phyloP scores from a whole-genome alignment of 1,140 invertebrate genomes.

The Anastrepha ludens region DNA sequence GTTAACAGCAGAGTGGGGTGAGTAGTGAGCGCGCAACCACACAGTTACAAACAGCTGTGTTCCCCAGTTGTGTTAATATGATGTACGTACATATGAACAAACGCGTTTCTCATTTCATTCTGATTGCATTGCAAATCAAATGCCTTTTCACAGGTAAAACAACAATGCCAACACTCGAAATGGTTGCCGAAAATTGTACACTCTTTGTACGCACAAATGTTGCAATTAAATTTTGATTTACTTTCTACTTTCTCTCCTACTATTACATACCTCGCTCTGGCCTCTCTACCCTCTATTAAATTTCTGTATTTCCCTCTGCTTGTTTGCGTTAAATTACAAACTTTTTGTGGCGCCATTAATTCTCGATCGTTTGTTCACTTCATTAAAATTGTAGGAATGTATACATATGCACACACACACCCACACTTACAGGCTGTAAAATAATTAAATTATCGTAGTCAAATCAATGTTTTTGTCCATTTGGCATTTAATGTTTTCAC shows the following conservation, averaged over 20 bases:
- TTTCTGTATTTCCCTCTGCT: not conserved
- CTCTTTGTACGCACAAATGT: not conserved
- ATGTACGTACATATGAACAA: not conserved
- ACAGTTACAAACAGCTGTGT: not conserved
- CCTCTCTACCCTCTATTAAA: not conserved
- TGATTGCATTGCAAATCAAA: not conserved
- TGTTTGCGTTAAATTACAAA: not conserved
- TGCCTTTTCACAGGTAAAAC: not conserved
- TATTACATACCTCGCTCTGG: not conserved
- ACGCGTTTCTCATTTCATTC: not conserved
- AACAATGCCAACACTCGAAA: not conserved
- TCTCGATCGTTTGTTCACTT: slow-evolving; percentile 31
- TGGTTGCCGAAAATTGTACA: not conserved
- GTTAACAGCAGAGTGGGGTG: not conserved
- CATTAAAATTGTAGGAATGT: not conserved
- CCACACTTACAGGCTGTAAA: not conserved
- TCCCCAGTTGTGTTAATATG: not conserved
- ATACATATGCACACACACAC: not conserved
- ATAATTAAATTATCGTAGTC: slow-evolving; percentile 33
- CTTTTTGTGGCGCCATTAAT: not conserved
- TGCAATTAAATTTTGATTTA: slow-evolving; percentile 8
- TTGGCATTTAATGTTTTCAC: slow-evolving; percentile 45
- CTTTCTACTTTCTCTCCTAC: not conserved
- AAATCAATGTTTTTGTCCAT: not conserved
- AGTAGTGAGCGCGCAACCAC: not conserved